phyloP scores from a whole-genome alignment of 2,113 vertebrate genomes.

The Leiothrix lutea region DNA sequence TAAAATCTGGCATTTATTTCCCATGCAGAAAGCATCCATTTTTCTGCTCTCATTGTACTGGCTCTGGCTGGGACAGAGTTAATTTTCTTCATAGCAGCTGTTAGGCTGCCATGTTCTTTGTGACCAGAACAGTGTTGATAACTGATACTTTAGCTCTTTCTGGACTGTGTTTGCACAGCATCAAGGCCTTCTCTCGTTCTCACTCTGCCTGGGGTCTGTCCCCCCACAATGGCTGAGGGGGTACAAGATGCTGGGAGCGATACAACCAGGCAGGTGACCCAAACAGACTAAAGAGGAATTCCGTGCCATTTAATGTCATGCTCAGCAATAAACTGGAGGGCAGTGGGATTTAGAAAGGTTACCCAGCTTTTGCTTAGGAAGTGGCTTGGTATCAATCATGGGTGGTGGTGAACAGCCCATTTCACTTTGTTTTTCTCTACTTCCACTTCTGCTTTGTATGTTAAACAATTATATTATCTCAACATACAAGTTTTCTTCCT shows the following conservation, averaged over 20 bases:
- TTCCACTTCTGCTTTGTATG: neutral
- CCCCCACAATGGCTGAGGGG: accelerated
- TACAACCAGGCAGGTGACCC: neutral
- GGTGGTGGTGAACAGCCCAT: neutral
- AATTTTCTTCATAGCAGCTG: neutral
- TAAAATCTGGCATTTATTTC: neutral
- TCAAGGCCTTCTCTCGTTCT: neutral
- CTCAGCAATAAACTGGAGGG: neutral
- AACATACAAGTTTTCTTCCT: neutral
- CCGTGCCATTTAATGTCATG: neutral
- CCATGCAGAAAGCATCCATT: neutral
- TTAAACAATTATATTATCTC: neutral
- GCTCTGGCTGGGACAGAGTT: neutral
- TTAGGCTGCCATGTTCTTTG: neutral
- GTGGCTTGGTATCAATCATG: accelerated
- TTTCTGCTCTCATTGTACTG: neutral
- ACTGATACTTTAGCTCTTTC: neutral
- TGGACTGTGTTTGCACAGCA: neutral
- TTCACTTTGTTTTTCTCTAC: neutral
- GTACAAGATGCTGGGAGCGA: accelerated
- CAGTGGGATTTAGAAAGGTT: neutral
- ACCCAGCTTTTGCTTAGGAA: neutral
- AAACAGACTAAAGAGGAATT: neutral
- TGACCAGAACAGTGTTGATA: neutral
- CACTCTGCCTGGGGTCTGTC: accelerated